These are phyloP conservation scores for Callosobruchus maculatus DNA, from an alignment of 2,888 invertebrate genomes.

Conservation along the genomic window DNA sequence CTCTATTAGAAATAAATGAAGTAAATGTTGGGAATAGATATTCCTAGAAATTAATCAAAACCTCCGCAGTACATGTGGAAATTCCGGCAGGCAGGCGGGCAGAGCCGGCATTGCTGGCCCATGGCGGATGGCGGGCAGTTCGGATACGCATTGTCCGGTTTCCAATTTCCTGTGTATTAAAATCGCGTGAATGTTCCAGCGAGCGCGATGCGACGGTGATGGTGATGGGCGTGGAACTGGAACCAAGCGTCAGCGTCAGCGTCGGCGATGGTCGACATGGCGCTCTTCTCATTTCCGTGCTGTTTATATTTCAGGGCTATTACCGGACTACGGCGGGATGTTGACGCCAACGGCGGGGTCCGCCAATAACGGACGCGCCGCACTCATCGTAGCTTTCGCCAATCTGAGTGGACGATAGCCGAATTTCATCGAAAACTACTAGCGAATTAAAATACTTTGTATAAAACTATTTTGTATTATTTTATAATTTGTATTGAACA, in stretches of 20 bases:
- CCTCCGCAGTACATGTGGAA: slow-evolving; percentile 8
- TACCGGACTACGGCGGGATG: not conserved
- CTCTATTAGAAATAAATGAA: too few relatives aligned
- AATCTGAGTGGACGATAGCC: too few relatives aligned
- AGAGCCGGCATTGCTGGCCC: too few relatives aligned
- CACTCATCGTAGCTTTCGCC: too few relatives aligned
- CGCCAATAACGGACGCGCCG: not conserved
- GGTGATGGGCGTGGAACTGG: not conserved
- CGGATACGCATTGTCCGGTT: slow-evolving; percentile 37
- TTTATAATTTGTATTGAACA: too few relatives aligned
- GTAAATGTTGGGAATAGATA: too few relatives aligned
- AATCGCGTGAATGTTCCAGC: not conserved
- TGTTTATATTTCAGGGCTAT: not conserved
- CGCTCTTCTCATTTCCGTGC: not conserved
- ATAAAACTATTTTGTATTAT: too few relatives aligned
- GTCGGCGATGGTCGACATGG: not conserved
- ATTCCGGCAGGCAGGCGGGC: slow-evolving; percentile 7
- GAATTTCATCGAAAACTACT: too few relatives aligned
- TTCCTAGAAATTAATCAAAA: too few relatives aligned
- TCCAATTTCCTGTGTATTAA: slow-evolving; percentile 39
- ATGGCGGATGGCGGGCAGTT: too few relatives aligned
- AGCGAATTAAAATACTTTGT: too few relatives aligned
- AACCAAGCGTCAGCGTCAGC: not conserved
- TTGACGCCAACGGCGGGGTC: not conserved
- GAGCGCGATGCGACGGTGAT: not conserved